A percentile compares a stretch with the other conserved stretches of the same genome.
These are phyloP conservation scores for Cheilosia pagana DNA, from an alignment of 2,888 invertebrate species.

Conservation along the genomic window DNA sequence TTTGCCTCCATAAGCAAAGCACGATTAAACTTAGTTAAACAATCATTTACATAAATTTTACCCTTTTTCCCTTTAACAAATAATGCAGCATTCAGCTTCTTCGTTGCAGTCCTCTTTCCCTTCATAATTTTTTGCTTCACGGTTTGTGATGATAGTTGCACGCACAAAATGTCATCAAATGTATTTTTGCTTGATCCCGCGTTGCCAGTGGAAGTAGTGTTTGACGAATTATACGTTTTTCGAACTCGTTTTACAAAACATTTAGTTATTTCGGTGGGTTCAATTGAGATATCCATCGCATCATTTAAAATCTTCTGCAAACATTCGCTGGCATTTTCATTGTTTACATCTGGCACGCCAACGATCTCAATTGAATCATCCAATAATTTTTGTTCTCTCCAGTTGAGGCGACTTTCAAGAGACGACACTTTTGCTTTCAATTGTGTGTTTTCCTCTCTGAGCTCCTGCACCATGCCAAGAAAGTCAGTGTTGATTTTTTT, in stretches of 20 bases:
- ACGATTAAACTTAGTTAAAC: not conserved
- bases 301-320: conserved; percentile 4
- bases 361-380: conserved; percentile 21
- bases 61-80: conserved; percentile 8
- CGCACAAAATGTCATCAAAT: too few species aligned
- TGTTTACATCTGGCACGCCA: conserved; percentile 2
- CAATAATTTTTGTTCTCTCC: conserved; percentile 15
- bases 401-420: conserved; percentile 16
- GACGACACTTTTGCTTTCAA: conserved; percentile 4
- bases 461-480: conserved; percentile 2
- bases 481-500: conserved; percentile 11
- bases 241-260: conserved; percentile 8
- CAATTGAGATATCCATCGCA: conserved; percentile 3
- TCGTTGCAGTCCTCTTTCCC: conserved; percentile 3
- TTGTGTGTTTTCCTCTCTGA: conserved; percentile 5
- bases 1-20: not conserved
- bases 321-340: conserved; percentile 11
- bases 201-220: not conserved
- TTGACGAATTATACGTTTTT: not conserved
- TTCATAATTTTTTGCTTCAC: not conserved
- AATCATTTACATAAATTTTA: conserved; percentile 3
- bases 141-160: too few species aligned
- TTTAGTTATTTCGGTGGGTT: conserved; percentile 1
- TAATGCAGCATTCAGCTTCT: conserved; percentile 21
- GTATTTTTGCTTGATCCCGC: not conserved